Evolutionary conservation across 1,140 invertebrate genomes (phyloP), one percentile per base, ranked within the genome.

Genomic region (Lucilia cuprina): DNA sequence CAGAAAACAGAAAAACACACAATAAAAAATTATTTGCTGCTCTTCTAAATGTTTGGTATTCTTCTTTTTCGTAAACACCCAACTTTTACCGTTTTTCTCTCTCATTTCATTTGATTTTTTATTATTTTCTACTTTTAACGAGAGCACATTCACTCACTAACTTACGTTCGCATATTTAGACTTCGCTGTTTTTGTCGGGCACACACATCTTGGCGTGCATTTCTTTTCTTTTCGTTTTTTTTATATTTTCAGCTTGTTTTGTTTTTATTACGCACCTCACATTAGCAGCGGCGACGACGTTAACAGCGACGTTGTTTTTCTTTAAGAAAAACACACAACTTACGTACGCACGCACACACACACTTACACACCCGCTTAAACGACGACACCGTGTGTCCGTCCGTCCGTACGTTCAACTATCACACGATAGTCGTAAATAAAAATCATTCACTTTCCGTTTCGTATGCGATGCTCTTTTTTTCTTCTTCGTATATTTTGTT

Each of bases 31-130:
- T n/a, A 21, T 70, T 12, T 21, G 65, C 65, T 70, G 8, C 65
- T 19, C 65, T 19, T 70, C 65, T 70, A 70, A 70, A 70, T 70
- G 21, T 70, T 70, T 70, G 65, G 65, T 70, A 70, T 70, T 70
- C 65, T 70, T 70, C 65, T 70, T n/a, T n/a, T n/a, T 70, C 65
- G 65, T 70, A 70, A 70, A 70, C 65, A 70, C 65, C 65, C 65
- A 70, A 70, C 19, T 70, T 70, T 70, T 70, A 70, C 65, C 65
- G 65, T 70, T 70, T 70, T 70, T 70, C 21, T 70, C 9, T 70
- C 19, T 70, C n/a, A 70, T 70, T 70, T 70, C 65, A 9, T 70
- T 21, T 70, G 2, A 21, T 17, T 70, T n/a, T 70, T 21, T 70
- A 25, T 70, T 70, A 21, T 70, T 21, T 21, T 70, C 5, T 70